Evolutionary conservation across 2,797 vertebrate species (phyloP), one percentile per base, ranked within the genome.

Genomic region (Chelidonichthys spinosus): DNA sequence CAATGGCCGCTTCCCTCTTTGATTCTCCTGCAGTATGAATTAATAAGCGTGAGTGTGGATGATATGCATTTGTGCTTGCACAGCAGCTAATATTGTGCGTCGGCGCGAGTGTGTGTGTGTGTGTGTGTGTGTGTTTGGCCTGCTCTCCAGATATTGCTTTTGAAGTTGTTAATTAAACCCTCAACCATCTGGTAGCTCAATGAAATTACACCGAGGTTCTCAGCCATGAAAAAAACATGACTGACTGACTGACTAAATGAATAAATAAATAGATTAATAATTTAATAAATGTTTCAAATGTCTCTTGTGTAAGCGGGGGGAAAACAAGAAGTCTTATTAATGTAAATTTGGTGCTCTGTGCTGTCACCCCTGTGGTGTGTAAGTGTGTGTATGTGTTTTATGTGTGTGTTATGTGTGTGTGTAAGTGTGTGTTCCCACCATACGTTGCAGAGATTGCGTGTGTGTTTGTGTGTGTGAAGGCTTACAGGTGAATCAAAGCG

Each of bases 141-240:
- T 46, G 85, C 83, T 88, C 89, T 86, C 85, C 86, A 87, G 87
- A 88, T 89, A 92, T 89, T 90, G 88, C 90, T 89, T 92, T 92
- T 94, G 90, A 94, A 92, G 91, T 92, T 90, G 84, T 90, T 93
- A 90, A 93, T 94, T 93, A 94, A 94, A 93, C 87, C 87, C 89
- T 90, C 87, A 90, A 87, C 91, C 92, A 92, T 93, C 92, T 94
- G 93, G 87, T 90, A 82, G 83, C 88, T 92, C 88, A 90, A 91
- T 90, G 85, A 89, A 91, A 93, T 92, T 90, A 92, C 89, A 84
- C 82, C 35, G 83, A 88, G 84, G 85, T 88, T 90, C 78, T 92
- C 81, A 87, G 86, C 87, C 91, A 84, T 91, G 86, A 89, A 87
- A 89, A 87, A 90, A 90, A 86, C 85, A 87, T 79, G 87, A 82